Percentiles rank a stretch among this genome's conserved stretches.
Conservation (phyloP, 1,140 invertebrate species). For the Lerema accius region DNA sequence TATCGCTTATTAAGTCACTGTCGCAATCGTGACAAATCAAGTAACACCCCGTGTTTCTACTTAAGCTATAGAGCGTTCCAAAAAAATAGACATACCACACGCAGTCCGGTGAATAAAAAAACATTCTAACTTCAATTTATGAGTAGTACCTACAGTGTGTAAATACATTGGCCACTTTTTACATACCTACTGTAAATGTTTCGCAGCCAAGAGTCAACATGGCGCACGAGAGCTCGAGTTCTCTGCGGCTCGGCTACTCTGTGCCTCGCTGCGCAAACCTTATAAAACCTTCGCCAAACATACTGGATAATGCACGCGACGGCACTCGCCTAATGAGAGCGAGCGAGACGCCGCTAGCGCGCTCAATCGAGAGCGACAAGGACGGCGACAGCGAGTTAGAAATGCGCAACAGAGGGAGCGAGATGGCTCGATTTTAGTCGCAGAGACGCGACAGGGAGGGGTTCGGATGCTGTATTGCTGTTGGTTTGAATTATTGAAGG, state of each 20-base stretch:
- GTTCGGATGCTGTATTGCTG: slow-evolving; percentile 39
- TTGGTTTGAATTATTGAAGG: slow-evolving; percentile 71
- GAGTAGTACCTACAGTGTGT: not conserved
- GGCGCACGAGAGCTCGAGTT: not conserved
- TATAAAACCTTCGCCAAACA: slow-evolving; percentile 73
- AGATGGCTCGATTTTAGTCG: slow-evolving; percentile 46
- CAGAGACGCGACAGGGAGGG: slow-evolving; percentile 43
- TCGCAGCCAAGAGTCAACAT: not conserved
- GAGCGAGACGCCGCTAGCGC: slow-evolving; percentile 40
- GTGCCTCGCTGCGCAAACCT: slow-evolving; percentile 62
- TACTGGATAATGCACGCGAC: slow-evolving; percentile 65
- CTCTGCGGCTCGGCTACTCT: slow-evolving; percentile 53
- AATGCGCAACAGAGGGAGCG: slow-evolving; percentile 67
- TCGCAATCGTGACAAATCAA: no score
- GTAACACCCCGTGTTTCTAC: no score
- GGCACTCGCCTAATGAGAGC: slow-evolving; percentile 61
- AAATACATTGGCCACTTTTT: not conserved
- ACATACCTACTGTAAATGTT: no score
- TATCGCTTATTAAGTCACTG: no score
- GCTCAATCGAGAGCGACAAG: slow-evolving; percentile 20
- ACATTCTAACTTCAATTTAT: no score
- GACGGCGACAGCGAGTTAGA: slow-evolving; percentile 36
- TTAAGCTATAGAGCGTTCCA: no score
- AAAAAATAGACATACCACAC: no score
- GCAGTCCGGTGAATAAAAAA: no score